Evolutionary conservation across 2,113 vertebrate species (phyloP).

Genomic region (Malurus melanocephalus): DNA sequence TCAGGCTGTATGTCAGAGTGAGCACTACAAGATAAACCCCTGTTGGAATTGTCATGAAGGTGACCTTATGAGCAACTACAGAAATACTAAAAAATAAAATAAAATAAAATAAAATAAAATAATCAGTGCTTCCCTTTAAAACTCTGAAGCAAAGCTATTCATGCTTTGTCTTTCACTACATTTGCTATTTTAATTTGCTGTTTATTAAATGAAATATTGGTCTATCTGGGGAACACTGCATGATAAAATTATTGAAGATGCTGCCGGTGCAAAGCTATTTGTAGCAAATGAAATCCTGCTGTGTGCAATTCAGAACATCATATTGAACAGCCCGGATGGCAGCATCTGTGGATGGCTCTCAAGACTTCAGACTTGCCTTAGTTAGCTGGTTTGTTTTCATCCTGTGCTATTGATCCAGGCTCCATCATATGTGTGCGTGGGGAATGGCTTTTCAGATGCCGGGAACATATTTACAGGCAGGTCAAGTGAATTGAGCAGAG

Average conservation of each 20-base stretch:
- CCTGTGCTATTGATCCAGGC: constrained; percentile 59
- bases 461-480: constrained; percentile 39
- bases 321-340: constrained; percentile 61
- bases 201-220: constrained; percentile 69
- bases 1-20: constrained; percentile 70
- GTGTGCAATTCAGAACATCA: constrained; percentile 65
- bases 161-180: constrained; percentile 28
- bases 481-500: constrained; percentile 53
- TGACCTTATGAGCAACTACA: constrained; percentile 73
- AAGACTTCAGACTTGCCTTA: constrained; percentile 52
- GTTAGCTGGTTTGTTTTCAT: constrained; percentile 59
- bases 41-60: constrained; percentile 78
- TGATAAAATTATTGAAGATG: constrained; percentile 68
- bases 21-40: constrained; percentile 74
- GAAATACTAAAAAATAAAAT: constrained; percentile 53
- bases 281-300: constrained; percentile 72
- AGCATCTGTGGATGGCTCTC: constrained; percentile 53
- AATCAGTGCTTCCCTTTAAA: constrained; percentile 44
- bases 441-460: constrained; percentile 55
- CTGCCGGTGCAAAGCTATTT: constrained; percentile 67
- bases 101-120: constrained; percentile 20
- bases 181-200: constrained; percentile 67
- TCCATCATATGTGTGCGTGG: constrained; percentile 51
- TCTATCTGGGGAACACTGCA: constrained; percentile 46
- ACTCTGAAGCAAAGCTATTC: constrained; percentile 41